Base-by-base conservation (phyloP, 2,888 invertebrate species). In the Catocala fraxini region DNA sequence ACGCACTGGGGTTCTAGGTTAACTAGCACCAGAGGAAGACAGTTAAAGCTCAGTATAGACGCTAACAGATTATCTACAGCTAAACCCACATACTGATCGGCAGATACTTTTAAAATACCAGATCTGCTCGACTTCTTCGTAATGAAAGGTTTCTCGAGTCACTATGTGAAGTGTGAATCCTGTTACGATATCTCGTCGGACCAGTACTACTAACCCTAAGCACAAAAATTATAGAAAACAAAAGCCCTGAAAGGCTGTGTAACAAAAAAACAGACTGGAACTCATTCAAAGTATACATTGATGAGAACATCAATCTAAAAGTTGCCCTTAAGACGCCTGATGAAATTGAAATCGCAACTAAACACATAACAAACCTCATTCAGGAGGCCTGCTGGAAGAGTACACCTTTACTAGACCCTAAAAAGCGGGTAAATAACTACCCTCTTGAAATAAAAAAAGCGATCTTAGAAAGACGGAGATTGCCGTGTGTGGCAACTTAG, bases 61-160 rank as follows among this genome's bases (percentile, higher is more conserved):
- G 11, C 0, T 5, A 42, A 42, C 11, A 42, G 11, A 10, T n/a
- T n/a, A 10, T 10, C 11, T 10, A 42, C 11, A 42, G 60, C 74
- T 0, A 66, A 71, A 54, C 76, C 77, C 0, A 77, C 59, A 5
- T 12, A 56, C 11, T 62, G 60, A 55, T 55, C 60, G 65, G 58
- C 73, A 63, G 12, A 77, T 42, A 79, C 46, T 42, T 75, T 0
- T 15, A 15, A 15, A 15, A 15, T 15, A 15, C 15, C 15, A 15
- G 1, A 15, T 15, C 15, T 15, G 15, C 7, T 77, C 0, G 74
- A 79, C 41, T 76, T 79, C 47, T 75, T 70, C 15, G 25, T 75
- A 4, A 45, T 13, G 5, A 68, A 57, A 25, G 59, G 53, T n/a
- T 49, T 62, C 5, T 35, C 54, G 0, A 45, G 9, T 9, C 53